These are phyloP conservation scores for Triplophysa tibetana DNA, from an alignment of 2,113 vertebrate species.

Conservation along the genomic window DNA sequence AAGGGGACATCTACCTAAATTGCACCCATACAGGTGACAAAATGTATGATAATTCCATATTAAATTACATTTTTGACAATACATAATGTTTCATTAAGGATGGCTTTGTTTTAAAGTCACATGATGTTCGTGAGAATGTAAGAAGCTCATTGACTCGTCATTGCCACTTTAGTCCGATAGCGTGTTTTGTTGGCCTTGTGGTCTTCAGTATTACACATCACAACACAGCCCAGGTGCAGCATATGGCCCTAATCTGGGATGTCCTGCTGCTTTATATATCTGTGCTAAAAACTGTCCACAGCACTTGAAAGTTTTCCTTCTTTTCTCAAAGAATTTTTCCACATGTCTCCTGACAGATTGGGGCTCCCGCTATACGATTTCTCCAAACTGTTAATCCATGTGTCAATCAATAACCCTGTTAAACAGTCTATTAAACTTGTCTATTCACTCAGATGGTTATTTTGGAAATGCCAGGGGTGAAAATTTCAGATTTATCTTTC, in stretches of 20 bases:
- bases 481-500: too few species aligned
- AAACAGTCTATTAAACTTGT: background rate
- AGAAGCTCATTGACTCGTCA: background rate
- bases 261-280: slow-evolving; percentile 36
- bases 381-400: background rate
- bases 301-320: slow-evolving; percentile 26
- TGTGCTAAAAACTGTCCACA: slow-evolving; percentile 34
- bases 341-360: background rate
- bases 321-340: slow-evolving; percentile 11
- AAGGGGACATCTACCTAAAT: too few species aligned
- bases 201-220: slow-evolving; percentile 18
- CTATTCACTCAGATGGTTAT: background rate
- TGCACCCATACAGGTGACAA: too few species aligned
- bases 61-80: too few species aligned
- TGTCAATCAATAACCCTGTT: background rate
- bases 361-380: background rate
- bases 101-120: too few species aligned
- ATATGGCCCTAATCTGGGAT: slow-evolving; percentile 39
- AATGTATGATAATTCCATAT: too few species aligned
- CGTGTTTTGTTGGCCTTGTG: slow-evolving; percentile 7
- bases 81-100: too few species aligned
- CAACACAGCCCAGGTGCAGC: slow-evolving; percentile 30
- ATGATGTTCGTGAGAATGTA: background rate
- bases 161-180: background rate
- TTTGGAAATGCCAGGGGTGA: background rate